Evolutionary conservation across 2,888 invertebrate species (phyloP).

Genomic region (Neelides folsomi): DNA sequence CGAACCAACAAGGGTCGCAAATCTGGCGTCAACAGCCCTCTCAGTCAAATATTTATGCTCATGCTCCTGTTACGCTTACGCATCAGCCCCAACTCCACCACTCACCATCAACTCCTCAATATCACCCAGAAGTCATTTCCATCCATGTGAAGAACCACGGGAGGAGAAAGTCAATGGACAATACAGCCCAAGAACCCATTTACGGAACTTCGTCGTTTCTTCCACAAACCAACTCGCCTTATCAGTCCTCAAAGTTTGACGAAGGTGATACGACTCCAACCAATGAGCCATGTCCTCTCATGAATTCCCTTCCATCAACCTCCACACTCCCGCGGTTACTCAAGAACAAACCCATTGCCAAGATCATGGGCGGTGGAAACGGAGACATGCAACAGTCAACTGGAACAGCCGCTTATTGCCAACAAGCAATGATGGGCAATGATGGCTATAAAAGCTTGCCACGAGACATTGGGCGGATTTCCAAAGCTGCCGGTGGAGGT

Average conservation of each 20-base stretch:
- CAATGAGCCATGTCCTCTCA: conserved; percentile 47
- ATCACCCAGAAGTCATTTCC: conserved; percentile 37
- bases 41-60: conserved; percentile 8
- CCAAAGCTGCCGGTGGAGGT: conserved; percentile 7
- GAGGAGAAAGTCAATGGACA: conserved; percentile 23
- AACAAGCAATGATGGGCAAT: conserved; percentile 12
- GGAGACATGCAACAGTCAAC: not conserved
- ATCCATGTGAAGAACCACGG: conserved; percentile 36
- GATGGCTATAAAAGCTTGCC: conserved; percentile 31
- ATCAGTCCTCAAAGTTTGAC: conserved; percentile 54
- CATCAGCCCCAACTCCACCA: conserved; percentile 31
- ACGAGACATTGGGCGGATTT: conserved; percentile 25
- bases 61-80: conserved; percentile 13
- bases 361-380: conserved; percentile 41
- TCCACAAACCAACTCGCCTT: conserved; percentile 11
- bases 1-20: conserved; percentile 13
- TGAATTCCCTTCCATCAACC: conserved; percentile 8
- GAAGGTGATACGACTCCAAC: conserved; percentile 83
- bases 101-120: conserved; percentile 2
- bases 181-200: conserved; percentile 28
- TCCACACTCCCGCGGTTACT: conserved; percentile 74
- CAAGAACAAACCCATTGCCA: conserved; percentile 66
- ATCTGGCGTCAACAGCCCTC: conserved; percentile 13
- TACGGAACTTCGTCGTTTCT: conserved; percentile 32
- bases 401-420: not conserved